These are phyloP conservation scores for Chaetorhynchus papuensis DNA, from an alignment of 2,113 vertebrate genomes.

Conservation along the genomic window DNA sequence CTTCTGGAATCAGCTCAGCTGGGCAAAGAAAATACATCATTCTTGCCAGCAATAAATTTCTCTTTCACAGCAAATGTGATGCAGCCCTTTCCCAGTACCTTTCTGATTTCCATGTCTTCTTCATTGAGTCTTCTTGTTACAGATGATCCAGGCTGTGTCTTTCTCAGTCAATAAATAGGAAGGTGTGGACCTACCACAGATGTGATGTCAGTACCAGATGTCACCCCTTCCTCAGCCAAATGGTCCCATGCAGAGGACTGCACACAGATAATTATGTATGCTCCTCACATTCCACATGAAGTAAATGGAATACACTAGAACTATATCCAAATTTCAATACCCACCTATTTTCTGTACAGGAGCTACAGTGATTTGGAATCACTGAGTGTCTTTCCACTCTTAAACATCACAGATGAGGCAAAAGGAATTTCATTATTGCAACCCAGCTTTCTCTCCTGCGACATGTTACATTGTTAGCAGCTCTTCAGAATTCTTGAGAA, in stretches of 20 bases:
- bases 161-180: not conserved
- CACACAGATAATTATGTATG: not conserved
- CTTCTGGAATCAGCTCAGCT: not conserved
- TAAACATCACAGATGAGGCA: not conserved
- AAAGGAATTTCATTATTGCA: not conserved
- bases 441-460: not conserved
- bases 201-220: not conserved
- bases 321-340: not conserved
- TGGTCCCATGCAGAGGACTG: not conserved
- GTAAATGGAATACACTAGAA: not conserved
- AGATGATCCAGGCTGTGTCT: not conserved
- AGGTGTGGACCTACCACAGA: not conserved
- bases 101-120: not conserved
- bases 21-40: not conserved
- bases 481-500: not conserved
- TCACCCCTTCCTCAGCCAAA: fast-evolving
- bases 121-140: not conserved
- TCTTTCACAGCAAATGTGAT: not conserved
- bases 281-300: fast-evolving
- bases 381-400: not conserved
- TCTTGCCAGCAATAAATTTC: not conserved
- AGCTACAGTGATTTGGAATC: not conserved
- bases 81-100: not conserved
- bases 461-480: not conserved
- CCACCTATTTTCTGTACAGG: not conserved